Percentiles rank a stretch among this genome's conserved stretches.
Conservation (phyloP, 2,888 invertebrate genomes). For the Lomographa bimaculata region DNA sequence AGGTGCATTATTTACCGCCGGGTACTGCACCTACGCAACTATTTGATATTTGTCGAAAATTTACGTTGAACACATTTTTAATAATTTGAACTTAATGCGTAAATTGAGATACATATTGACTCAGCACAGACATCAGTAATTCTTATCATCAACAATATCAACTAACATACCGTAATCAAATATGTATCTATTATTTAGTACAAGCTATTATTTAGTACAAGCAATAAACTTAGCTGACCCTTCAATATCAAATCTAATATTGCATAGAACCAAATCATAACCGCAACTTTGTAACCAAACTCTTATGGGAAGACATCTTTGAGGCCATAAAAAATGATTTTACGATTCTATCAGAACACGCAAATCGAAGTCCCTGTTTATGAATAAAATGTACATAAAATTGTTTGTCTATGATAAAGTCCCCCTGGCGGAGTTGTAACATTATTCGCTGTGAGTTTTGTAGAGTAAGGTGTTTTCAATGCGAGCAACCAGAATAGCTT, state of each 20-base stretch:
- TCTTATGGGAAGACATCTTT: conserved; percentile 63
- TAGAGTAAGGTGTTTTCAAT: conserved; percentile 4
- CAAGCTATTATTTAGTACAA: no score
- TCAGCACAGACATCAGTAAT: no score
- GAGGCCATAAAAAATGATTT: conserved; percentile 75
- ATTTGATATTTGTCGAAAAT: no score
- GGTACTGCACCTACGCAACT: no score
- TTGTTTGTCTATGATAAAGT: conserved; percentile 46
- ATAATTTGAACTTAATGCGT: no score
- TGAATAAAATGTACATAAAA: conserved; percentile 68
- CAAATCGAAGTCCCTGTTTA: conserved; percentile 62
- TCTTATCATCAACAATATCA: no score
- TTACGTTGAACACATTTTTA: no score
- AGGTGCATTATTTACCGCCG: no score
- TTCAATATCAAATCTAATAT: conserved; percentile 11
- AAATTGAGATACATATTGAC: no score
- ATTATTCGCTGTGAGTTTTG: conserved; percentile 10
- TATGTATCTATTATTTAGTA: no score
- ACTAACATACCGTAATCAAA: no score
- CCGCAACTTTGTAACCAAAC: conserved; percentile 70
- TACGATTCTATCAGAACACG: conserved; percentile 68
- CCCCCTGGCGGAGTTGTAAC: conserved; percentile 21
- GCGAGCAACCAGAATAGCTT: no score
- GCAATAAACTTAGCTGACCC: conserved; percentile 3
- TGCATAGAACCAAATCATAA: conserved; percentile 46